Evolutionary conservation across 2,888 invertebrate species (phyloP).

Genomic region (Strigamia transsilvanica): DNA sequence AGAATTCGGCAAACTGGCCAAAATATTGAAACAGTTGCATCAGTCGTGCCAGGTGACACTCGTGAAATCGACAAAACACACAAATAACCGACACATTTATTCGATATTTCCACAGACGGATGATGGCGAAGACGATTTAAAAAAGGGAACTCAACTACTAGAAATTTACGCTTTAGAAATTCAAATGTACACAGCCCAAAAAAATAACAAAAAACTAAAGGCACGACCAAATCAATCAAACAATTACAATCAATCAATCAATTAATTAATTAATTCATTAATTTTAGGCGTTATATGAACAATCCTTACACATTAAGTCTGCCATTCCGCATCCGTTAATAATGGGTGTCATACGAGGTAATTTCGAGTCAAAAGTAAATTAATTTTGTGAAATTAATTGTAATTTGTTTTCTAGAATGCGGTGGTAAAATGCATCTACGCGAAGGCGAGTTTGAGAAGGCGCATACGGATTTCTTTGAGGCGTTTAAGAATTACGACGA

Average conservation of each 20-base stretch:
- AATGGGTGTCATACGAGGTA: conserved; percentile 98
- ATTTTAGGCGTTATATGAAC: conserved; percentile 96
- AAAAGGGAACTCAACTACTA: conserved; percentile 95
- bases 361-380: not conserved
- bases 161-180: conserved; percentile 99
- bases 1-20: conserved; percentile 92
- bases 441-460: conserved; percentile 98
- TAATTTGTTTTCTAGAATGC: conserved; percentile 74
- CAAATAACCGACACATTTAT: not conserved
- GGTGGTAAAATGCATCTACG: conserved; percentile 99
- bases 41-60: conserved; percentile 87
- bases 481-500: conserved; percentile 99
- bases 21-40: conserved; percentile 96
- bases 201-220: conserved; percentile 97
- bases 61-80: no score
- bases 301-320: conserved; percentile 97
- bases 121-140: conserved; percentile 96
- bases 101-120: conserved; percentile 75
- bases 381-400: not conserved
- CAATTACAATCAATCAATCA: no score
- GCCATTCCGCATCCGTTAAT: conserved; percentile 99
- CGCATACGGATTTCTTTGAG: conserved; percentile 99
- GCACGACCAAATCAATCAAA: no score
- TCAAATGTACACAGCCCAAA: conserved; percentile 99
- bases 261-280: no score